phyloP scores from a whole-genome alignment of 2,113 vertebrate genomes.

The Terrapene triunguis region DNA sequence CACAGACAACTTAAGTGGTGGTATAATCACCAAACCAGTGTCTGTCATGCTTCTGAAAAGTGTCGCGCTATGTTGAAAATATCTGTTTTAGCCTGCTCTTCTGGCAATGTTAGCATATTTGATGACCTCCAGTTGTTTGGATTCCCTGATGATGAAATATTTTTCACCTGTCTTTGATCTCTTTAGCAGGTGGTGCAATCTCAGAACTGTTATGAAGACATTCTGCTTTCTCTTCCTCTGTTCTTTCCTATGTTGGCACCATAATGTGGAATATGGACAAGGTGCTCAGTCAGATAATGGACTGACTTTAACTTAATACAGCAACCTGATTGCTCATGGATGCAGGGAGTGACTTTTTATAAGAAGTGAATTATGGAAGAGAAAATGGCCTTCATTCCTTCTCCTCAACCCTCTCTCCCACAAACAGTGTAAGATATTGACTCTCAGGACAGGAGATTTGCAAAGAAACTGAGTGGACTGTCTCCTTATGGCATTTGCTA shows the following conservation, averaged over 20 bases:
- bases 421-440: slow-evolving; percentile 53
- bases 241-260: slow-evolving; percentile 59
- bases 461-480: slow-evolving; percentile 35
- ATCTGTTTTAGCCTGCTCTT: not conserved
- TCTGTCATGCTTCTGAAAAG: rapidly evolving
- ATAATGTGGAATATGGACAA: slow-evolving; percentile 45
- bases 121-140: not conserved
- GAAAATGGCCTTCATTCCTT: slow-evolving; percentile 34
- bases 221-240: slow-evolving; percentile 29
- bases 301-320: slow-evolving; percentile 72
- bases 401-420: slow-evolving; percentile 45
- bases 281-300: slow-evolving; percentile 59
- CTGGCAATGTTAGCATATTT: rapidly evolving
- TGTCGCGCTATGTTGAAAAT: not conserved
- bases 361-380: slow-evolving; percentile 72
- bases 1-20: not conserved
- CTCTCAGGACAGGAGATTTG: slow-evolving; percentile 72
- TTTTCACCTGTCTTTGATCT: slow-evolving; percentile 64
- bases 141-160: slow-evolving; percentile 22
- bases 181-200: slow-evolving; percentile 85
- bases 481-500: not conserved
- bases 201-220: slow-evolving; percentile 84
- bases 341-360: slow-evolving; percentile 69
- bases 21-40: rapidly evolving
- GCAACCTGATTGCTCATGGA: slow-evolving; percentile 62